Base-by-base conservation (phyloP, 2,888 invertebrate genomes). In the Bellardia bayeri region DNA sequence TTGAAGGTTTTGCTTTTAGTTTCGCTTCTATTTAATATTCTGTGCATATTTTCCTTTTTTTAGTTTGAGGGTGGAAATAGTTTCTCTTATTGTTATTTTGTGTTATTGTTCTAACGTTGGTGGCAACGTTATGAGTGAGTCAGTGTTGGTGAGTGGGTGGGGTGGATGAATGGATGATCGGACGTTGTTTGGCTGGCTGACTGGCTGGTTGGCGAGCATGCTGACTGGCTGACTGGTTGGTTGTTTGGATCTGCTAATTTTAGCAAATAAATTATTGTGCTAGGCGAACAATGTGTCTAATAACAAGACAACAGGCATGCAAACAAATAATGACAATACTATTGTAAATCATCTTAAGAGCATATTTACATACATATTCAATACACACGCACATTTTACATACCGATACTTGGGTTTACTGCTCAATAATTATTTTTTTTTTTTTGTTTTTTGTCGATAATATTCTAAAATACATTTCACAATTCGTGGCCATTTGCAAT, bases 251-350 rank as follows among this genome's bases (percentile, higher is more conserved):
- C 33, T 14, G 40, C 63, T 75, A 69, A 30, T 78, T 71, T 83
- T 76, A 54, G 14, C 72, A 45, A 78, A 54, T 49, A 49, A 63
- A 14, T 33, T 81, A 61, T 81, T 66, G 23, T 40, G 42, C 37
- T 16, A 49, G 63, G 61, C 54, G 54, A 78, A 61, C 45, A 76
- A 72, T 16, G n/a, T 64, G 23, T 78, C 56, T 37, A 68, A 66
- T 33, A 63, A 30, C 0, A 58, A 56, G 37, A 23, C 33, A 68
- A 78, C 40, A 71, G 58, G 56, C 76, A 87, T 81, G 84, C 84
- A 84, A 61, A 40, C 42, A 78, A 76, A 30, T 54, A 82, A 76
- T 78, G 45, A 71, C 63, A 64, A 45, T 33, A 63, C 71, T 49
- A 45, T 66, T 75, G 11, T 56, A 68, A 75, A 69, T 54, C 51